Evolutionary conservation across 2,113 vertebrate genomes (phyloP).

Genomic region (Ariopsis seemanni): DNA sequence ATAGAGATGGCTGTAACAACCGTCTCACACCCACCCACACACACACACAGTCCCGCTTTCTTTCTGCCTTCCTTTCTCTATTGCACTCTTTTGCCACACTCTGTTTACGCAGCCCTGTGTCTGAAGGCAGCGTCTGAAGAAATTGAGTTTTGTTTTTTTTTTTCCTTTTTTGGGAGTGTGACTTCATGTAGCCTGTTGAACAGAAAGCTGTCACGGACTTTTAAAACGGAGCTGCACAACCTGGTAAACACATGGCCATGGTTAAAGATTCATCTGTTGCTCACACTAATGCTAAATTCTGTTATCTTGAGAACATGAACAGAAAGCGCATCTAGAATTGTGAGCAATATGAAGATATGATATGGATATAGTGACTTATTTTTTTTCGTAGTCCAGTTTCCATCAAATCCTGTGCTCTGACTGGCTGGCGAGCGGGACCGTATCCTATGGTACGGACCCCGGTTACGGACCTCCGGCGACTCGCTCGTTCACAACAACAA

Average conservation of each 20-base stretch:
- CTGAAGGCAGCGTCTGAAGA: slow-evolving; percentile 24
- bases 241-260: background rate
- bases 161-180: background rate
- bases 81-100: slow-evolving; percentile 18
- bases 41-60: slow-evolving; percentile 30
- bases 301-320: background rate
- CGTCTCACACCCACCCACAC: slow-evolving; percentile 18
- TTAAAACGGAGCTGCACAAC: background rate
- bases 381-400: too few relatives aligned
- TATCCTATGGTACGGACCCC: too few relatives aligned
- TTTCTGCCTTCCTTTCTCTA: slow-evolving; percentile 8
- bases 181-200: slow-evolving; percentile 22
- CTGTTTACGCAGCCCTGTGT: slow-evolving; percentile 26
- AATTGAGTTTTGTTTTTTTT: background rate
- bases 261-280: background rate
- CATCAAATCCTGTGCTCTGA: too few relatives aligned
- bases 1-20: slow-evolving; percentile 56
- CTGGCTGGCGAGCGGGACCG: too few relatives aligned
- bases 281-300: background rate
- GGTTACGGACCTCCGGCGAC: too few relatives aligned
- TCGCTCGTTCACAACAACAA: too few relatives aligned
- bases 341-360: background rate
- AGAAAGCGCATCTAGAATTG: too few relatives aligned
- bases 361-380: background rate
- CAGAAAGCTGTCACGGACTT: slow-evolving; percentile 1